phyloP scores from a whole-genome alignment of 1,140 invertebrate genomes.

The Drosophila bocqueti region DNA sequence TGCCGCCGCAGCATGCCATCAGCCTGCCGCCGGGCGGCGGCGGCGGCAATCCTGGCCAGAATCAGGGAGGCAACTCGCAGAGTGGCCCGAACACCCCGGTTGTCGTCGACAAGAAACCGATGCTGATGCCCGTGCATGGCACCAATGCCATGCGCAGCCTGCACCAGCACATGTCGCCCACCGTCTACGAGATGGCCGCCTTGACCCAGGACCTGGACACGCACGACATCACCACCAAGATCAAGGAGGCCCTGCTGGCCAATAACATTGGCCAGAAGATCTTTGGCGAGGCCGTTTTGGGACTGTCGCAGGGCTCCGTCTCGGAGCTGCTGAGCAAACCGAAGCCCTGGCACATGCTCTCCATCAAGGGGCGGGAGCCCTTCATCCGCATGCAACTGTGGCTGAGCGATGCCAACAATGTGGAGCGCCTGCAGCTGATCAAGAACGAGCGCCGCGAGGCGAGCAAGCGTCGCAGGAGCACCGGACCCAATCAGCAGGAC shows the following conservation, averaged over 20 bases:
- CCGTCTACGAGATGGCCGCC: constrained; percentile 98
- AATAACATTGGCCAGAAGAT: constrained; percentile 99
- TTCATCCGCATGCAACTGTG: constrained; percentile 99
- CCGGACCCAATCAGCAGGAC: constrained; percentile 91
- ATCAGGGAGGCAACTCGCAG: constrained; percentile 66
- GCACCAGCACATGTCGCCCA: constrained; percentile 93
- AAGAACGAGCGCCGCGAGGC: constrained; percentile 96
- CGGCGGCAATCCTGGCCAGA: constrained; percentile 6
- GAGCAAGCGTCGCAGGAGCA: constrained; percentile 93
- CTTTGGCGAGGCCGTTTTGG: constrained; percentile 98
- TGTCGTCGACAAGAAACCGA: constrained; percentile 86
- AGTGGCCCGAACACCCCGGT: constrained; percentile 7
- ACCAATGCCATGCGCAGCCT: constrained; percentile 88
- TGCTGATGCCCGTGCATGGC: constrained; percentile 83
- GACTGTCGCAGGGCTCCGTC: constrained; percentile 98
- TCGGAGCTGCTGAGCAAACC: constrained; percentile 98
- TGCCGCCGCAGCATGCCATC: constrained; percentile 88
- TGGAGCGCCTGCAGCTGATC: constrained; percentile 93
- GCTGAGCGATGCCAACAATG: constrained; percentile 97
- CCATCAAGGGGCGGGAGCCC: constrained; percentile 98
- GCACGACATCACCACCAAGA: constrained; percentile 97
- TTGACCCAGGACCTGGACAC: constrained; percentile 98
- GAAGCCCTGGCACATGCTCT: constrained; percentile 99
- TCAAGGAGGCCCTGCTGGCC: constrained; percentile 97
- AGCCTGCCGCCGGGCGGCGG: constrained; percentile 83